Evolutionary conservation across 1,140 invertebrate species (phyloP).

Genomic region (Nephotettix cincticeps): DNA sequence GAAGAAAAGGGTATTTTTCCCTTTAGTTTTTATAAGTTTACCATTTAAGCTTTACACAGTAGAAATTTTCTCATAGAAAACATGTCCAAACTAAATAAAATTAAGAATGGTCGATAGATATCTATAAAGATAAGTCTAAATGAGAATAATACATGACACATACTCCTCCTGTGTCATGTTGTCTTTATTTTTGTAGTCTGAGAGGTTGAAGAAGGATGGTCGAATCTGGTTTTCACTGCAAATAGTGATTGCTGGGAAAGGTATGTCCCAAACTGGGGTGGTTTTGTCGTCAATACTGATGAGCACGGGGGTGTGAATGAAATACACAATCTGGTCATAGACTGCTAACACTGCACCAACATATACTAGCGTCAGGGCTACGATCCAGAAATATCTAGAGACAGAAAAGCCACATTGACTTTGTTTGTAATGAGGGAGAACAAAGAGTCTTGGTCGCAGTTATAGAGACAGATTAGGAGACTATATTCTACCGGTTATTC

Average conservation of each 20-base stretch:
- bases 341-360: neutral
- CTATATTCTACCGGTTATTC: no score
- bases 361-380: constrained; percentile 8
- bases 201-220: constrained; percentile 5
- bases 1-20: no score
- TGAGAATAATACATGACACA: neutral
- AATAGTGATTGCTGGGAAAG: constrained; percentile 38
- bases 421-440: no score
- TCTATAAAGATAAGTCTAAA: neutral
- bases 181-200: neutral
- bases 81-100: no score
- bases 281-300: constrained; percentile 9
- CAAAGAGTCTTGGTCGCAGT: no score
- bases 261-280: constrained; percentile 31
- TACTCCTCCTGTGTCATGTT: constrained; percentile 12
- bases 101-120: neutral
- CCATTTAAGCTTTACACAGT: no score
- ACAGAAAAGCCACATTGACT: no score
- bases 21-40: no score
- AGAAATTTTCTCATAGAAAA: no score
- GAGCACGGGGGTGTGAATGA: constrained; percentile 17
- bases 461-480: no score
- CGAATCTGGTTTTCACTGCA: constrained; percentile 33
- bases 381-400: constrained; percentile 26
- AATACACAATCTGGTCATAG: constrained; percentile 1